Evolutionary conservation across 2,797 vertebrate genomes (phyloP).

Genomic region (Jordanella pulchra): DNA sequence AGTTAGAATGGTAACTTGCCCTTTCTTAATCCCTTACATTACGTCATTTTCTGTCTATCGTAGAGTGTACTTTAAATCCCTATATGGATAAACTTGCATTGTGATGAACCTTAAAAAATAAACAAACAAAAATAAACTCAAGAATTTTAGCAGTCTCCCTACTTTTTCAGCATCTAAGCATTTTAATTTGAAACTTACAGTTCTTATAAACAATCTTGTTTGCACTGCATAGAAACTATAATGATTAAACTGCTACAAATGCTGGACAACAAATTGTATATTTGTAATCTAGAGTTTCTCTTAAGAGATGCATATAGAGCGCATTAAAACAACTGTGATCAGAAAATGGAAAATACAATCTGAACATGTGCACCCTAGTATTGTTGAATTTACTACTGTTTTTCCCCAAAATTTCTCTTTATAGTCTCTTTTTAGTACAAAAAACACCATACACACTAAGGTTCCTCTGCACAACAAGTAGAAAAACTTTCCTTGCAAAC

Average conservation of each 20-base stretch:
- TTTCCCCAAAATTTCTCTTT: neutral
- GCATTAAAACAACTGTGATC: neutral
- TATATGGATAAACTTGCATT: neutral
- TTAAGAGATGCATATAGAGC: neutral
- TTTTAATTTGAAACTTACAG: neutral
- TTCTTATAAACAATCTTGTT: neutral
- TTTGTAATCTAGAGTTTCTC: neutral
- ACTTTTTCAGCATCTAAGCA: neutral
- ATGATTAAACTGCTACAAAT: neutral
- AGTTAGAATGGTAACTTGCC: neutral
- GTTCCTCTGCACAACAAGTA: neutral
- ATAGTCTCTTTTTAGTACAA: neutral
- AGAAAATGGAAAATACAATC: neutral
- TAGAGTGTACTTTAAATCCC: neutral
- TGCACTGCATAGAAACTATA: neutral
- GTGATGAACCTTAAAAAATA: neutral
- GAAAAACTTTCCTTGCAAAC: neutral
- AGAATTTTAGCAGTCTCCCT: too few relatives aligned
- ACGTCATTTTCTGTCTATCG: neutral
- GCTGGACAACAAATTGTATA: neutral
- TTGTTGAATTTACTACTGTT: neutral
- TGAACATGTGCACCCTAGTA: neutral
- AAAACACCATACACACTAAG: neutral
- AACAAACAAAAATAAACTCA: too few relatives aligned
- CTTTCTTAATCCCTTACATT: neutral